Evolutionary conservation across 2,797 vertebrate genomes (phyloP), one percentile per base, ranked within the genome.

Genomic region (Rhynchonycteris naso): DNA sequence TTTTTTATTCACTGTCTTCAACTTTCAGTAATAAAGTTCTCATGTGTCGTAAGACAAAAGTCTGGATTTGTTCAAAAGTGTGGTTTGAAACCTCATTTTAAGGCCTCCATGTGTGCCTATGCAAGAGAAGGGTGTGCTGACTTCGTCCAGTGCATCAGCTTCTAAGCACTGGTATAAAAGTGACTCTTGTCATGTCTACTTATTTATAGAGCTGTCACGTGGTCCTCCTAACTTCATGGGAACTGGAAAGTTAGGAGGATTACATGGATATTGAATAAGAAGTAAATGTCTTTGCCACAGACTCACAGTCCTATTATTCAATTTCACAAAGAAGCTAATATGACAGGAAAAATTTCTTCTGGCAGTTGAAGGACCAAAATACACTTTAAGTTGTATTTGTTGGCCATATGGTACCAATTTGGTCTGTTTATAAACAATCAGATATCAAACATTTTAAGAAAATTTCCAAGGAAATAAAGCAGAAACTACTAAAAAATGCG

Each of bases 1-100:
- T 92, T 90, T 94, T 61, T 93, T 63, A 61, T 38, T 85, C 54
- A 69, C 59, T 90, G 30, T 56, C 50, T 75, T 3, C 1, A 80
- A 35, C n/a, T 24, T 93, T 90, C 13, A 4, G 43, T 76, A 92
- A 54, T 75, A 1, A 14, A 58, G 4, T 69, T 78, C 58, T 10
- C 6, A 43, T 26, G 68, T 30, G 22, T 24, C 78, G 7, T 76
- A 52, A 88, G 26, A 56, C 1, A n/a, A 59, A 65, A 88, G 33
- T 43, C 13, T 26, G 26, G 3, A 59, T 58, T 91, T 78, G 2
- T 83, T 81, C 24, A 6, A 18, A 68, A 47, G 26, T 65, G 2
- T 61, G 14, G 4, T 28, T 69, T 9, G 35, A 18, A 11, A 19
- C 47, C 7, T 74, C 61, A 88, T 71, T 78, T 74, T 21, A 24